Evolutionary conservation across 2,113 vertebrate genomes (phyloP).

Genomic region (Mellivora capensis): DNA sequence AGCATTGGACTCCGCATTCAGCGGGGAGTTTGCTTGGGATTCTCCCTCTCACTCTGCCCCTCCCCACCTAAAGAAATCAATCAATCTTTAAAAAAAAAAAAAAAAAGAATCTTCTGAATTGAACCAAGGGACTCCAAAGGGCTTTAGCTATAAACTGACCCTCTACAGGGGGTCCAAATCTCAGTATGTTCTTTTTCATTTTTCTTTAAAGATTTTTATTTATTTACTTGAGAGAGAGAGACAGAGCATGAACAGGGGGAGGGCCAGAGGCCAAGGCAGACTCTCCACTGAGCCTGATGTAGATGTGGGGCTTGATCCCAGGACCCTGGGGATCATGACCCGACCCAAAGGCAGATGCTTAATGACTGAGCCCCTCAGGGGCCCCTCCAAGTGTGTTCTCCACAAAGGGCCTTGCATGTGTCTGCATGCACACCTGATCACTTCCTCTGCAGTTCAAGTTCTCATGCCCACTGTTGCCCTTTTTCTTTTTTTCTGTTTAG

Average conservation of each 20-base stretch:
- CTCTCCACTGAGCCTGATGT: too few relatives aligned
- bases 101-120: not conserved
- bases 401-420: not conserved
- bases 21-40: not conserved
- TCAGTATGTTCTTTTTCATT: not conserved
- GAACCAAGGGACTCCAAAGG: not conserved
- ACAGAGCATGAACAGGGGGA: too few relatives aligned
- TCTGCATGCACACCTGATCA: not conserved
- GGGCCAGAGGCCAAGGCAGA: too few relatives aligned
- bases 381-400: not conserved
- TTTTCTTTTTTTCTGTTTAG: not conserved
- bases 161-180: not conserved
- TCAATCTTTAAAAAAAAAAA: not conserved
- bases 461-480: not conserved
- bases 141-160: not conserved
- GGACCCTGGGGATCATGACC: too few relatives aligned
- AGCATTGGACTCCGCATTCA: not conserved
- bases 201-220: too few relatives aligned
- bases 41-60: not conserved
- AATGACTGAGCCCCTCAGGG: too few relatives aligned
- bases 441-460: constrained; percentile 11
- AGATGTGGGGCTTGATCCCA: too few relatives aligned
- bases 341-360: too few relatives aligned
- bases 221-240: too few relatives aligned
- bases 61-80: not conserved